phyloP scores from a whole-genome alignment of 2,797 vertebrate species.

The Enteromius mattozi region DNA sequence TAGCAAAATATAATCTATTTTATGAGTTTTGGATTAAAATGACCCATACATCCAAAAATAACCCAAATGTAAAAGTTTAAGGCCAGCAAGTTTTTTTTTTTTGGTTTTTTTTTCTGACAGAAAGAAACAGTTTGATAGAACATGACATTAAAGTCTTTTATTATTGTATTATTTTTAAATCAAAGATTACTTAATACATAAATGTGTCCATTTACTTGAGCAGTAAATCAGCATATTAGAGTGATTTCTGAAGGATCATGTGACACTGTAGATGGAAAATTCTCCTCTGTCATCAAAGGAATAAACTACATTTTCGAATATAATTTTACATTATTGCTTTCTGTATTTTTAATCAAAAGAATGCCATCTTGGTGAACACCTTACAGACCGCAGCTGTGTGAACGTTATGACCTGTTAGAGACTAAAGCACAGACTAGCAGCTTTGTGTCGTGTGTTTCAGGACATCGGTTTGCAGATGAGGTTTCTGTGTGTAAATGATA shows the following conservation, averaged over 20 bases:
- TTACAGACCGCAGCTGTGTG: neutral
- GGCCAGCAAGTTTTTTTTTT: neutral
- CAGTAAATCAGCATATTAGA: neutral
- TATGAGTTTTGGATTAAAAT: neutral
- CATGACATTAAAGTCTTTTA: too few relatives aligned
- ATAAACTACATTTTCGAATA: neutral
- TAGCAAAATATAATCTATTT: neutral
- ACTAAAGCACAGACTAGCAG: neutral
- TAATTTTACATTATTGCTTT: neutral
- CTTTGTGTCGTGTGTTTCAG: neutral
- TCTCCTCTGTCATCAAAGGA: neutral
- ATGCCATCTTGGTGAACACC: neutral
- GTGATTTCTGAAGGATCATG: neutral
- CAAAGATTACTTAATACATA: too few relatives aligned
- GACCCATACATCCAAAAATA: neutral
- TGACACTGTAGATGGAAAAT: neutral
- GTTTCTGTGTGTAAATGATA: constrained; percentile 20
- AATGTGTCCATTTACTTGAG: neutral
- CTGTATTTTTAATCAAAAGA: neutral
- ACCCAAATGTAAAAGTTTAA: neutral
- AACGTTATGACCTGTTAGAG: neutral
- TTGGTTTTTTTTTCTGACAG: neutral
- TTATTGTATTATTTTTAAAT: too few relatives aligned
- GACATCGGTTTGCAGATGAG: neutral
- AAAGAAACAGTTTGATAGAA: neutral